Evolutionary conservation across 1,140 invertebrate species (phyloP), one percentile per base, ranked within the genome.

Genomic region (Drosophila orena): DNA sequence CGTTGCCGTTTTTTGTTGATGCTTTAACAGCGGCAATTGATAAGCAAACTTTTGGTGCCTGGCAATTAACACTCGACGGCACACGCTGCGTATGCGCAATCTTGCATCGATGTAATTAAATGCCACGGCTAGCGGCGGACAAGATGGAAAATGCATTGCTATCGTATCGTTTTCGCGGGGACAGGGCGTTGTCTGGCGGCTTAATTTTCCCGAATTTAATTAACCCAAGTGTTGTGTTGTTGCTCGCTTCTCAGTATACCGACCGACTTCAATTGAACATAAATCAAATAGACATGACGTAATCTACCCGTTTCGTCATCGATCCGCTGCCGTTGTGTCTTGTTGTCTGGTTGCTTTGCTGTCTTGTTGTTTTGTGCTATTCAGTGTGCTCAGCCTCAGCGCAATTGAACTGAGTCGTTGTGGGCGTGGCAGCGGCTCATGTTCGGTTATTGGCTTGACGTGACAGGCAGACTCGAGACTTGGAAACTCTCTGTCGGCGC

Each of bases 21-120:
- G 50, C 65, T 73, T 62, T 61, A 55, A 59, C 64, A 62, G 53
- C 57, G 58, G 52, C 71, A 81, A 69, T 76, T 79, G 83, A 86
- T 88, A 89, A 64, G 71, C 76, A 73, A 77, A 88, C 84, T 73
- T 73, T 85, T 72, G 66, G 68, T 73, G 75, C 20, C 68, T 77
- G 72, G 62, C 66, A 79, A 88, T 88, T 88, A 77, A 77, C 84
- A 89, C 84, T 79, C 78, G 49, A 55, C 73, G 73, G 81, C 77
- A 77, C 77, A 85, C 81, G 69, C 81, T 74, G 81, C 81, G 81
- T 86, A 85, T 85, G 74, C 76, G 72, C 79, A 89, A 89, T 77
- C 34, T 47, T 44, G 72, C 61, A 58, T 49, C 40, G 43, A 43
- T 49, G 68, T 68, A 71, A 71, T 71, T 71, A 70, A 71, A 71